A percentile compares a stretch with the other conserved stretches of the same genome.
Conservation (phyloP, 2,797 vertebrate species). For the Molothrus ater region DNA sequence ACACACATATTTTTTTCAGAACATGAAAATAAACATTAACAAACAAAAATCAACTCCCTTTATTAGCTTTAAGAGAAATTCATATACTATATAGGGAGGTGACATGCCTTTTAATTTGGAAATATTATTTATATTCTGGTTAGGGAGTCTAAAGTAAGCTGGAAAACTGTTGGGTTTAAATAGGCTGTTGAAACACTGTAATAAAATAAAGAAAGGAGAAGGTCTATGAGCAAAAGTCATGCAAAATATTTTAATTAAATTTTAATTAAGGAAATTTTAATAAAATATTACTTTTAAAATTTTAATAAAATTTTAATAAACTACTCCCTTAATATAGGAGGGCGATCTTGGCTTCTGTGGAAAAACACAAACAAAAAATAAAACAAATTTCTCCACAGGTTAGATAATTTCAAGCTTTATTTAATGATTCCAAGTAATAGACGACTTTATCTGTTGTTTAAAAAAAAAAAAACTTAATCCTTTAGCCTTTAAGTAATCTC, state of each 20-base stretch:
- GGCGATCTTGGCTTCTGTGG: background rate
- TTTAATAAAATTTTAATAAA: background rate
- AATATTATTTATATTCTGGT: background rate
- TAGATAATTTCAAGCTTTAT: background rate
- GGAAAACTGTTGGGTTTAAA: background rate
- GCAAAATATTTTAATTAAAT: background rate
- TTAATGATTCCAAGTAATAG: background rate
- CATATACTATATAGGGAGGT: rapidly evolving
- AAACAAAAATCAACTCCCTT: background rate
- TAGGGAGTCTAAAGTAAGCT: background rate
- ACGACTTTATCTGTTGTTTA: background rate
- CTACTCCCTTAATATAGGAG: background rate
- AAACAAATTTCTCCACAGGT: background rate
- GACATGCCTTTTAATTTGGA: background rate
- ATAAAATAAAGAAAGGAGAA: background rate
- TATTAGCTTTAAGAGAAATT: background rate
- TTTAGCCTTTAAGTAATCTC: background rate
- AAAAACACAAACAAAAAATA: background rate
- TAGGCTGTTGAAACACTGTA: background rate
- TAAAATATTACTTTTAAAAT: no score
- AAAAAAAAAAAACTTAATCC: background rate
- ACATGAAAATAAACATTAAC: background rate
- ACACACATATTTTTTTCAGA: background rate
- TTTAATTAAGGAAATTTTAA: no score
- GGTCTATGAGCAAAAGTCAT: background rate